phyloP scores from a whole-genome alignment of 2,888 invertebrate species.

The Phyto melanocephala region DNA sequence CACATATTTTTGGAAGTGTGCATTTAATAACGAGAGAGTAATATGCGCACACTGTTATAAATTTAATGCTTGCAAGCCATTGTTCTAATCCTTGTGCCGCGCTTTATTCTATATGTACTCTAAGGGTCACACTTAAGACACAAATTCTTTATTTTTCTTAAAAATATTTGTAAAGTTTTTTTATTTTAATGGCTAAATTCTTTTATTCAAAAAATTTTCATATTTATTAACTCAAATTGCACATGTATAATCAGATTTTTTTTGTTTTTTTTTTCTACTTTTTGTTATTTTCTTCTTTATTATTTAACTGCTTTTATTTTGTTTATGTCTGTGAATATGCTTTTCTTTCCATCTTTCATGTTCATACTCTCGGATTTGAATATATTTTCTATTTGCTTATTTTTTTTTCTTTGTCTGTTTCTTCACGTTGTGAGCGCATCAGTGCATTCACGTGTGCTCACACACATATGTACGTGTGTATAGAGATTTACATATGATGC shows the following conservation, averaged over 20 bases:
- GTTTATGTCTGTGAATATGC: background rate
- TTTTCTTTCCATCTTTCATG: background rate
- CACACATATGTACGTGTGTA: background rate
- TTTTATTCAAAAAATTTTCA: background rate
- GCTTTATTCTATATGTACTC: no score
- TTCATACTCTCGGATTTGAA: background rate
- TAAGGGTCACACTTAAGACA: no score
- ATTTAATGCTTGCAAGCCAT: no score
- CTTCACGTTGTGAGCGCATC: background rate
- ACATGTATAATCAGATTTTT: background rate
- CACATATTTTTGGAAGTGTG: no score
- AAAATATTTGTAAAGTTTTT: no score
- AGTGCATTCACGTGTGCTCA: background rate
- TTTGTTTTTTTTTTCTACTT: background rate
- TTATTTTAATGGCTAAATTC: no score
- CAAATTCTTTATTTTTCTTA: no score
- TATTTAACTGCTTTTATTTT: background rate
- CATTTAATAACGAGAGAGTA: no score
- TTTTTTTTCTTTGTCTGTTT: background rate
- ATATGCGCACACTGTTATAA: no score
- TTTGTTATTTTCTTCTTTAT: background rate
- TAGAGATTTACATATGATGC: no score
- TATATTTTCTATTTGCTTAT: background rate
- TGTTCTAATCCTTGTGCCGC: no score
- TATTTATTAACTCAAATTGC: background rate